phyloP scores from a whole-genome alignment of 2,888 invertebrate species.

The Stomorhina lunata region DNA sequence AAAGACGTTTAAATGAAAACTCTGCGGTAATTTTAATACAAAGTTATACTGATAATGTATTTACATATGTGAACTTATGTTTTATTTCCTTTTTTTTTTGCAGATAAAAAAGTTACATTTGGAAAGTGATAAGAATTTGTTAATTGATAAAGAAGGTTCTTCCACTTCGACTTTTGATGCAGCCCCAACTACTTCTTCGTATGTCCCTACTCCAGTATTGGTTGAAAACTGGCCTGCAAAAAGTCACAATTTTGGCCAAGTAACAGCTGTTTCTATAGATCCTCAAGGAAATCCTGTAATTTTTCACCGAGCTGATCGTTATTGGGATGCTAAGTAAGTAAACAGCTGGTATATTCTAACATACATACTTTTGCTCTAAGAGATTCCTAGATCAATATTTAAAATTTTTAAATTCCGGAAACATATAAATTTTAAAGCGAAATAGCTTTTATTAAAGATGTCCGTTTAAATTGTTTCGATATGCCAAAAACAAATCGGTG shows the following conservation, averaged over 20 bases:
- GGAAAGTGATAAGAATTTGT: slow-evolving; percentile 68
- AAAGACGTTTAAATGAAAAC: slow-evolving; percentile 77
- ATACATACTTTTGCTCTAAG: no score
- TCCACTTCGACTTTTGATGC: not conserved
- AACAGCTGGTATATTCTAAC: slow-evolving; percentile 65
- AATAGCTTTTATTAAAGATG: no score
- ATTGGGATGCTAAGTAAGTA: slow-evolving; percentile 79
- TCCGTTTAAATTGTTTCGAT: no score
- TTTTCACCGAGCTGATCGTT: slow-evolving; percentile 88
- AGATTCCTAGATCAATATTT: no score
- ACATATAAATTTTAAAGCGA: no score
- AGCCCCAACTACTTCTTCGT: slow-evolving; percentile 63
- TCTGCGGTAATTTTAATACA: slow-evolving; percentile 72
- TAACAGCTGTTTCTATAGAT: slow-evolving; percentile 90
- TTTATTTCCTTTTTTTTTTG: not conserved
- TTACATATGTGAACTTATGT: not conserved
- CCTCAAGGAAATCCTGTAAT: slow-evolving; percentile 87
- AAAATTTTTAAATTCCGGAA: no score
- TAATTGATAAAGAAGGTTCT: slow-evolving; percentile 65
- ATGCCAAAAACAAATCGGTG: no score
- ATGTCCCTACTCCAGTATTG: slow-evolving; percentile 83
- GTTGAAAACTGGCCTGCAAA: slow-evolving; percentile 84
- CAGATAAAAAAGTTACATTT: slow-evolving; percentile 69
- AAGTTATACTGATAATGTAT: not conserved
- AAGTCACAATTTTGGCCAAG: slow-evolving; percentile 85